phyloP scores from a whole-genome alignment of 2,797 vertebrate genomes.

The Aratinga solstitialis region DNA sequence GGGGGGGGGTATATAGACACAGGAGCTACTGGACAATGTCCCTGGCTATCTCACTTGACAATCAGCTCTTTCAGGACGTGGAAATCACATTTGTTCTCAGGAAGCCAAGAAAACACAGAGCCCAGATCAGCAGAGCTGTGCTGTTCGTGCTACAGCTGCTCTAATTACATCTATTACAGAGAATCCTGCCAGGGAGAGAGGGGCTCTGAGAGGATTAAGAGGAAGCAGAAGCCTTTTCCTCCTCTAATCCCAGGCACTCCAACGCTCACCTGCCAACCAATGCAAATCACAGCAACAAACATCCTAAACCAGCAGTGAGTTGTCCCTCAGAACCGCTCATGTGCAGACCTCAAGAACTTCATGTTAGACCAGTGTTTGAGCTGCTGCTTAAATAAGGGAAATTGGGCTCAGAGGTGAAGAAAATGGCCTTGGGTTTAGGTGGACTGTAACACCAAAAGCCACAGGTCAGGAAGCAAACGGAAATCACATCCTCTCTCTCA shows the following conservation, averaged over 20 bases:
- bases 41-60: not conserved
- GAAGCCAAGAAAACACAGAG: not conserved
- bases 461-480: not conserved
- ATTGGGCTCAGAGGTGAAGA: not conserved
- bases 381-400: not conserved
- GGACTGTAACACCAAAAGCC: not conserved
- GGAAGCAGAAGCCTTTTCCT: not conserved
- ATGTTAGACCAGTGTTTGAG: not conserved
- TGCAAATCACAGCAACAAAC: not conserved
- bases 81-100: not conserved
- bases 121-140: not conserved
- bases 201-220: not conserved
- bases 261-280: not conserved
- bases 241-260: not conserved
- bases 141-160: not conserved
- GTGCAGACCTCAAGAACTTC: not conserved
- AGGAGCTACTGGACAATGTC: not conserved
- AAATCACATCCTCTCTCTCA: not conserved
- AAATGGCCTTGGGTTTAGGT: not conserved
- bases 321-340: not conserved
- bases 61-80: not conserved
- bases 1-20: slow-evolving; percentile 13
- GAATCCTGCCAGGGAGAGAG: not conserved
- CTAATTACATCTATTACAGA: not conserved
- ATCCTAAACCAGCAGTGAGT: not conserved